phyloP scores from a whole-genome alignment of 2,797 vertebrate species.

The Paguma larvata region DNA sequence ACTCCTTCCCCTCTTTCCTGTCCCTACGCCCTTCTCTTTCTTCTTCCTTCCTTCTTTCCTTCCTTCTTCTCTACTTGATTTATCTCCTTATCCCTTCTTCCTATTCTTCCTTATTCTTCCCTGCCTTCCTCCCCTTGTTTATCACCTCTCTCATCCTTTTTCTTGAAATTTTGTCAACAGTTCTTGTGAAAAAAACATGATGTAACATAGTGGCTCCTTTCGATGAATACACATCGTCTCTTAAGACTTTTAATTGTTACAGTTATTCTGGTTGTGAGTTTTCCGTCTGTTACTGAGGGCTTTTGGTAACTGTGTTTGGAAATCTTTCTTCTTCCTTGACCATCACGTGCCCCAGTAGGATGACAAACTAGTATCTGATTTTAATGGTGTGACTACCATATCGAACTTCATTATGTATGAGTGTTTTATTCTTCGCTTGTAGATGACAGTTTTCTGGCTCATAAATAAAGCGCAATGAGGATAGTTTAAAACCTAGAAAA shows the following conservation, averaged over 20 bases:
- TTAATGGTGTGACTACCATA: conserved; percentile 72
- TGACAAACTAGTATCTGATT: conserved; percentile 75
- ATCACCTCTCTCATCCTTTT: background rate
- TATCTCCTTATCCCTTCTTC: background rate
- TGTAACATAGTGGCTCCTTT: conserved; percentile 24
- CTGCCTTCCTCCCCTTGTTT: background rate
- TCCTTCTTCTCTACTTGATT: background rate
- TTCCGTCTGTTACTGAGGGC: background rate
- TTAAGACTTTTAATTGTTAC: conserved; percentile 56
- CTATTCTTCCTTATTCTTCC: too few species aligned
- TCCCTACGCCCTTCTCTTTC: background rate
- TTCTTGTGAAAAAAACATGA: background rate
- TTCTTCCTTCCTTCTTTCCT: background rate
- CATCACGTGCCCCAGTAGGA: conserved; percentile 51
- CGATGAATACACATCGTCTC: background rate
- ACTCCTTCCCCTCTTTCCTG: background rate
- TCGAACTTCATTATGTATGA: conserved; percentile 66
- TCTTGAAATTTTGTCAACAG: background rate
- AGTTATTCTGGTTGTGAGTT: background rate
- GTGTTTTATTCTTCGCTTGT: conserved; percentile 76
- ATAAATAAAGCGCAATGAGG: conserved; percentile 79
- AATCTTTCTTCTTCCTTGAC: conserved; percentile 52
- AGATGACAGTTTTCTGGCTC: conserved; percentile 78
- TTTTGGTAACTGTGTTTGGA: conserved; percentile 38
- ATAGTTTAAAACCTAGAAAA: conserved; percentile 79